Percentiles rank a stretch among this genome's conserved stretches.
phyloP scores from a whole-genome alignment of 2,888 invertebrate species.

The Nomada goodeniana region DNA sequence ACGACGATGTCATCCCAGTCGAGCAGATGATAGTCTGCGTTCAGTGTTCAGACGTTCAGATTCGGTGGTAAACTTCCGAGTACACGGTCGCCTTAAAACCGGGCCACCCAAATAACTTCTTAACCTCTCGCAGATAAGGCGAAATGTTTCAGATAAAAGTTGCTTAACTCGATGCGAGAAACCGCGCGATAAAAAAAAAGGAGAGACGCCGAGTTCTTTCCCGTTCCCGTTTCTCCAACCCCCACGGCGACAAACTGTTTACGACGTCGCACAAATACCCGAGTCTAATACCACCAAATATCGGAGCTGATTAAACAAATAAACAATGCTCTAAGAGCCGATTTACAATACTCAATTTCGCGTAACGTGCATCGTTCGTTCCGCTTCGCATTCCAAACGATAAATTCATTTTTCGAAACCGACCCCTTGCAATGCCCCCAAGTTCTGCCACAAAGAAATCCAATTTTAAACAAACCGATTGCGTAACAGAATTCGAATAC shows the following conservation, averaged over 20 bases:
- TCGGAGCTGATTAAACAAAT: no score
- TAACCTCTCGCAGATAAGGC: constrained; percentile 19
- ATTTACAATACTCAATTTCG: no score
- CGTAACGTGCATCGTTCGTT: no score
- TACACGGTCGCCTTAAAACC: constrained; percentile 15
- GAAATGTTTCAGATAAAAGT: constrained; percentile 33
- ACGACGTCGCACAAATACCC: no score
- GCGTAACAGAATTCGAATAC: no score
- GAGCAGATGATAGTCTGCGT: constrained; percentile 11
- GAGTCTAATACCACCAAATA: no score
- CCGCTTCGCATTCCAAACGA: no score
- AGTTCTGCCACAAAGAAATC: no score
- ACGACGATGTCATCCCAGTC: neutral
- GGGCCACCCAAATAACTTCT: constrained; percentile 28
- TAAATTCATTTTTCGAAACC: no score
- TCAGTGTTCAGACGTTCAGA: neutral
- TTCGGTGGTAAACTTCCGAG: constrained; percentile 17
- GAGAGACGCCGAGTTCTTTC: constrained; percentile 18
- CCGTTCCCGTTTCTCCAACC: neutral
- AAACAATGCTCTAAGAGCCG: no score
- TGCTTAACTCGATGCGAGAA: constrained; percentile 16
- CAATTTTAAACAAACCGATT: no score
- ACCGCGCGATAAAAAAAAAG: constrained; percentile 19
- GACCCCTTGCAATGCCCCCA: no score
- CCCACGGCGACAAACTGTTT: neutral